Base-by-base conservation (phyloP, 1,140 invertebrate species). In the Drosophila erecta region DNA sequence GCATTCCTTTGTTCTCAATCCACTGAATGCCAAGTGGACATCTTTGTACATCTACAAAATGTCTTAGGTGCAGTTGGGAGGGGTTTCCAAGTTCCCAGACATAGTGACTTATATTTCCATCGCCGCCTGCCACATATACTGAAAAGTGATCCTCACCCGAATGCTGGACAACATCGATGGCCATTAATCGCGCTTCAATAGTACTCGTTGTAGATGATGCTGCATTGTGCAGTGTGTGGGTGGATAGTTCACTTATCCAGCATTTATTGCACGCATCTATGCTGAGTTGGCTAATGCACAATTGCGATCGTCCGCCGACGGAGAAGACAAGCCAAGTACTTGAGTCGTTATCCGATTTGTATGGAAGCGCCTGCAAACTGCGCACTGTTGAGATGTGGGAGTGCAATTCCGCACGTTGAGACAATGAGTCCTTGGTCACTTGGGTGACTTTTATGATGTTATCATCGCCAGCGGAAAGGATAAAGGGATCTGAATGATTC, bases 381-480 rank as follows among this genome's bases (percentile, higher is more conserved):
- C 84, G 67, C 15, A 92, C 60, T 17, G 76, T 92, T 10, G 91
- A 92, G 30, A 92, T 87, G 24, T 92, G 91, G 0, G 76, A 61
- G 51, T 90, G 77, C n/a, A 92, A 15, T 44, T 92, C 89, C 2
- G 53, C 50, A 20, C 57, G 44, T 22, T 55, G 76, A 14, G 46
- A 8, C 7, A 76, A 11, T 2, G 53, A 62, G 6, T 47, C 24
- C 30, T 37, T 33, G 2, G 43, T n/a, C 24, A 73, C 33, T 14
- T 37, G 60, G 15, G 58, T 67, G 6, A 92, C 50, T 61, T 92
- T 92, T 30, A 92, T 79, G 5, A 81, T 41, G 72, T 92, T 92
- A 60, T 92, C 91, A 62, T 92, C 91, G 0, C 91, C 87, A n/a
- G 79, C 85, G 1, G 91, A 91, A 14, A 91, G 24, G 14, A 90